Conservation (phyloP, 2,888 invertebrate species). For the Dexiosoma caninum region DNA sequence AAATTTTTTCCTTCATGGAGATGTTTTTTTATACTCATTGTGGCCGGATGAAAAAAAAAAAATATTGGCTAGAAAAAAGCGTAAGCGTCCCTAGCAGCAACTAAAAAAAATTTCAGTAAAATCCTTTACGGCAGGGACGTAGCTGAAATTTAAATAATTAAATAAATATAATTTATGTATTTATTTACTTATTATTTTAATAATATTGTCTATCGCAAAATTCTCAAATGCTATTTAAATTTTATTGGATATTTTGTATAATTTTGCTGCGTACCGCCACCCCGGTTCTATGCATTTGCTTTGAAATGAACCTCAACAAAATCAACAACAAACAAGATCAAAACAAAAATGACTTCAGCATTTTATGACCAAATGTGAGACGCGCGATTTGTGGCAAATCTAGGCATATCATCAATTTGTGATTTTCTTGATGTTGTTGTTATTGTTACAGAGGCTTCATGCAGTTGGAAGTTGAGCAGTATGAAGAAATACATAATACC, state of each 20-base stretch:
- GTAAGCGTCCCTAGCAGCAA: slow-evolving; percentile 33
- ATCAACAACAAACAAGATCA: neutral
- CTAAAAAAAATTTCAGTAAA: slow-evolving; percentile 11
- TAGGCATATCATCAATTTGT: slow-evolving; percentile 47
- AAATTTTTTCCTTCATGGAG: slow-evolving; percentile 70
- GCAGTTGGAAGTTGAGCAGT: slow-evolving; percentile 1
- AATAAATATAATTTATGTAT: slow-evolving; percentile 12
- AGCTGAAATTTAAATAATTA: neutral
- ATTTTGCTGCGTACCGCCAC: slow-evolving; percentile 36
- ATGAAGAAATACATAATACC: slow-evolving; percentile 41
- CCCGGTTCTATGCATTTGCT: neutral
- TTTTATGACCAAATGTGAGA: slow-evolving; percentile 46
- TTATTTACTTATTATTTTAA: slow-evolving; percentile 25
- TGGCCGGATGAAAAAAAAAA: neutral
- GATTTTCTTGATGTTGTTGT: slow-evolving; percentile 9
- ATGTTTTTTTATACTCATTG: slow-evolving; percentile 60
- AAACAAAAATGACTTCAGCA: slow-evolving; percentile 10
- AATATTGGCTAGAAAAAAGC: neutral
- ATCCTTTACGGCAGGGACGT: slow-evolving; percentile 35
- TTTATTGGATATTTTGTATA: neutral
- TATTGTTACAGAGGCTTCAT: slow-evolving; percentile 27
- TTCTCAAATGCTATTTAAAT: neutral
- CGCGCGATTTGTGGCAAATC: slow-evolving; percentile 51
- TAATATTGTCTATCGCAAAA: neutral
- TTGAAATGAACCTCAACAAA: neutral